These are phyloP conservation scores for Phortica okadai DNA, from an alignment of 2,888 invertebrate species.

Conservation along the genomic window DNA sequence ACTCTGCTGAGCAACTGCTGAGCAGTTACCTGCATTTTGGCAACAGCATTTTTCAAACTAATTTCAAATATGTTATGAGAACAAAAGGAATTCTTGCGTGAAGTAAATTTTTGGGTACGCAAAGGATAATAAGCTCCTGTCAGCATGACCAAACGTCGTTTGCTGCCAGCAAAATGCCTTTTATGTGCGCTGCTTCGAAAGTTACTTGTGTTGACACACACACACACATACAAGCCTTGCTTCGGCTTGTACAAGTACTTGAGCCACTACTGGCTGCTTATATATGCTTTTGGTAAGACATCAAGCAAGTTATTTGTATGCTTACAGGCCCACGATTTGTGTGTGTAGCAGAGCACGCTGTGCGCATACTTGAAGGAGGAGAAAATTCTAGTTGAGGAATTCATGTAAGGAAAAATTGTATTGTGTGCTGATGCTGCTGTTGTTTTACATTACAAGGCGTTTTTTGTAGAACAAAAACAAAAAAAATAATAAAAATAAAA, in stretches of 20 bases:
- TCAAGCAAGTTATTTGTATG: background rate
- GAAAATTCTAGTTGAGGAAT: constrained; percentile 60
- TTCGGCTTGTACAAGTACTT: background rate
- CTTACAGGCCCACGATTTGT: too few species aligned
- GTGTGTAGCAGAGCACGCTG: constrained; percentile 40
- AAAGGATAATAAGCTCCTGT: constrained; percentile 58
- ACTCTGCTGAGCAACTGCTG: too few species aligned
- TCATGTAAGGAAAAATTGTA: constrained; percentile 59
- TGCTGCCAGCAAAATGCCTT: constrained; percentile 33
- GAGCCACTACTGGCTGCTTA: background rate
- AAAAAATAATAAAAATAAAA: too few species aligned
- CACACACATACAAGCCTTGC: constrained; percentile 41
- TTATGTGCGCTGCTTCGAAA: constrained; percentile 35
- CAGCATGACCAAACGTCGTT: constrained; percentile 54
- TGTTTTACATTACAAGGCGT: constrained; percentile 60
- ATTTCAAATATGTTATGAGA: constrained; percentile 58
- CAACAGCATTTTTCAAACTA: constrained; percentile 49
- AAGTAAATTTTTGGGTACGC: constrained; percentile 57
- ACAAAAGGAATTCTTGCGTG: constrained; percentile 63
- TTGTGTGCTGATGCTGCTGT: constrained; percentile 49
- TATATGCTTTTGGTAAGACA: background rate
- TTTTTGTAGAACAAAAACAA: constrained; percentile 40
- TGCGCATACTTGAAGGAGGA: constrained; percentile 57
- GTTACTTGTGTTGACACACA: background rate
- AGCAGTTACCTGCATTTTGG: constrained; percentile 8